Base-by-base conservation (phyloP, 2,888 invertebrate genomes). In the Diarsia rubi region DNA sequence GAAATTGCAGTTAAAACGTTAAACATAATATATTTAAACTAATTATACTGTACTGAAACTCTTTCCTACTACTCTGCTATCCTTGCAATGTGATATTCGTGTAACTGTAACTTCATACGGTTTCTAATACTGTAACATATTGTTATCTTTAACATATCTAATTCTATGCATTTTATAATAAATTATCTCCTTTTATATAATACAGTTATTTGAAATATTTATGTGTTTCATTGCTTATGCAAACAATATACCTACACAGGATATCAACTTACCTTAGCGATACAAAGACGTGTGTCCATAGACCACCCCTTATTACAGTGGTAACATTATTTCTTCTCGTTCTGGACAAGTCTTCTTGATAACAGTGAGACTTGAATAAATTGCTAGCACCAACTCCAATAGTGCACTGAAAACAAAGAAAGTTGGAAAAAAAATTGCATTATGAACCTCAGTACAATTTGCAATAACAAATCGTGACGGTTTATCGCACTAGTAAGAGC, bases 51-150 rank as follows among this genome's bases (percentile, higher is more conserved):
- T 88, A 87, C 88, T 91, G 90, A 89, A 86, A 85, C 86, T 90
- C 86, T 79, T 88, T 81, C 73, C 83, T 82, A 75, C 83, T 69
- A 66, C 69, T 71, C 78, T 71, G 62, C 76, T 81, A 76, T 85
- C 84, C 86, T 88, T 87, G 86, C 88, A 91, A 89, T 93, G 93
- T 93, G 93, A 93, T 93, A 93, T 90, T 90, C 83, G 85, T 88
- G 84, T 90, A 88, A 90, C 85, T 90, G 82, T 88, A 88, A 85
- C 87, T 87, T 90, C 86, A 85, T 76, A 83, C 73, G 44, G 85
- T 86, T 86, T 90, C 87, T 79, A 73, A 86, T 86, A 87, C 85
- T 91, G 83, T 89, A 89, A 87, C 88, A 90, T 91, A 91, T 89
- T 90, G 88, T 90, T 89, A 87, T 86, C 81, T 81, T 71, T 82